A percentile compares a stretch with the other conserved stretches of the same genome.
phyloP scores from a whole-genome alignment of 2,888 invertebrate species.

The Tetanocera ferruginea region DNA sequence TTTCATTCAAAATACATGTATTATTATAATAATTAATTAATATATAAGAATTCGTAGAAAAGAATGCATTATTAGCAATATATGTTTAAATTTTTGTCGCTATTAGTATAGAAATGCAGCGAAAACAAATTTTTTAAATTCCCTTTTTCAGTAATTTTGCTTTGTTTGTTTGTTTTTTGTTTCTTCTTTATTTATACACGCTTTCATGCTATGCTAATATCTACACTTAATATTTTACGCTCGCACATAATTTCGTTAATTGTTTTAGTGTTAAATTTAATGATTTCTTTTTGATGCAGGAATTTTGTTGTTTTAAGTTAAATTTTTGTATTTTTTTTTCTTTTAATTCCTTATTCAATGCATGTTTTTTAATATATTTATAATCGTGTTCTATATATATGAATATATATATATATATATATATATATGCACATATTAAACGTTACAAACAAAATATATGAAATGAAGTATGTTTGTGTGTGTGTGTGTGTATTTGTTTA shows the following conservation, averaged over 20 bases:
- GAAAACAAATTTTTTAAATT: slow-evolving; percentile 19
- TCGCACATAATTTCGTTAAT: slow-evolving; percentile 17
- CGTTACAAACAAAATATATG: not conserved
- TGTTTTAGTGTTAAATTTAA: not conserved
- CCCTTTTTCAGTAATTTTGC: slow-evolving; percentile 12
- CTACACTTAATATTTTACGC: slow-evolving; percentile 30
- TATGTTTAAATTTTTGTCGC: not conserved
- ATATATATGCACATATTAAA: no score
- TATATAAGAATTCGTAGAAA: slow-evolving; percentile 34
- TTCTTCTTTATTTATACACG: slow-evolving; percentile 28
- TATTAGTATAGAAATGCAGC: slow-evolving; percentile 32
- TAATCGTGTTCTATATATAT: slow-evolving; percentile 31
- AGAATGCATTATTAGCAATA: slow-evolving; percentile 37
- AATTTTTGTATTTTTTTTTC: slow-evolving; percentile 1
- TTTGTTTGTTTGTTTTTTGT: slow-evolving; percentile 4
- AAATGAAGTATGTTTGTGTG: not conserved
- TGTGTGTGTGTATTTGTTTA: no score
- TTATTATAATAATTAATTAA: slow-evolving; percentile 28
- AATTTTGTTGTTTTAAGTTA: not conserved
- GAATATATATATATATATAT: no score
- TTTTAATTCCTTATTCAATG: not conserved
- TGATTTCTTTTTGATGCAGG: not conserved
- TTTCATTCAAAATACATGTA: slow-evolving; percentile 9
- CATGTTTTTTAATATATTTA: slow-evolving; percentile 17
- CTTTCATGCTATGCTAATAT: slow-evolving; percentile 36